A percentile compares a stretch with the other conserved stretches of the same genome.
phyloP scores from a whole-genome alignment of 2,113 vertebrate species.

The Scartelaos histophorus region DNA sequence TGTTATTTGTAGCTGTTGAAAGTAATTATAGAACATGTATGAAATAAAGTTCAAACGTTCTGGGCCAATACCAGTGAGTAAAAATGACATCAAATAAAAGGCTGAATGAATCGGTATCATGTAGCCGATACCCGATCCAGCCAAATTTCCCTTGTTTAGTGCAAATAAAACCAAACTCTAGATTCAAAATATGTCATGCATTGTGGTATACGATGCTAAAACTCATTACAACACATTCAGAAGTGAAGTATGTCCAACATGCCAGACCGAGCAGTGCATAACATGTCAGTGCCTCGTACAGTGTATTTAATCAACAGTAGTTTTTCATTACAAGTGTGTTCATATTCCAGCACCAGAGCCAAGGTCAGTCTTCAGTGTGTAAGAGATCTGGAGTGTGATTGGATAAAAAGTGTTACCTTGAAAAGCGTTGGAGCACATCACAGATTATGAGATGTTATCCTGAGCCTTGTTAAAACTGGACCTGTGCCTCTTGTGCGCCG shows the following conservation, averaged over 20 bases:
- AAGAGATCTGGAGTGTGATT: constrained; percentile 1
- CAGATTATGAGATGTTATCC: constrained; percentile 15
- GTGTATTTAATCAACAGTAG: not conserved
- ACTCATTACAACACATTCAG: no score
- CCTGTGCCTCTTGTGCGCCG: not conserved
- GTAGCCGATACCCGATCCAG: no score
- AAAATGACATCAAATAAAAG: no score
- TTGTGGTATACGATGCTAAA: no score
- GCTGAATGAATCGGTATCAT: no score
- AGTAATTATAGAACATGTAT: no score
- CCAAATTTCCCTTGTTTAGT: no score
- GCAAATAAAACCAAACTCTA: no score
- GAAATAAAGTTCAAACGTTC: no score
- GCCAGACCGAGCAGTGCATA: not conserved
- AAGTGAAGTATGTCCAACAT: not conserved
- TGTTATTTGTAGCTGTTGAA: no score
- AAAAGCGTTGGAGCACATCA: constrained; percentile 1
- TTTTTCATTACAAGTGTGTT: not conserved
- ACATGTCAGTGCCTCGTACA: not conserved
- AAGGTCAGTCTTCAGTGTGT: not conserved
- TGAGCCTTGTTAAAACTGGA: constrained; percentile 3
- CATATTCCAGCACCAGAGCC: not conserved
- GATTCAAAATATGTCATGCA: no score
- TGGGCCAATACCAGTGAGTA: no score
- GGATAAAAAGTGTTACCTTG: constrained; percentile 9